Base-by-base conservation (phyloP, 2,113 vertebrate species). In the Sceloporus tristichus region DNA sequence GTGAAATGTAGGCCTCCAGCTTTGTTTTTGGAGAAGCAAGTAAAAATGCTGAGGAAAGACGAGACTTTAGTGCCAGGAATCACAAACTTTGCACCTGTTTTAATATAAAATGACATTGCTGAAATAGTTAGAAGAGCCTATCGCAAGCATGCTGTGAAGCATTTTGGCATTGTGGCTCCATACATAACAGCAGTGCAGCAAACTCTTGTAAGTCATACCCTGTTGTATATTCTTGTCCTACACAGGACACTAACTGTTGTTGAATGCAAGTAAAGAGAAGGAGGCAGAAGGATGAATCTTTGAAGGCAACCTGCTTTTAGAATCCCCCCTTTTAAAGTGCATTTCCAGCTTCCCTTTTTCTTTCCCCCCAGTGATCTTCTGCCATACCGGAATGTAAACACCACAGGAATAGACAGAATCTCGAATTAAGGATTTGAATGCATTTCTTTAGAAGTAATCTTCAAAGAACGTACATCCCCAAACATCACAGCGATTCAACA, bases 391-490 rank as follows among this genome's bases (percentile, higher is more conserved):
- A 97, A 96, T 97, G 96, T 97, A 97, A 97, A 97, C 97, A 97
- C 94, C 96, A 89, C 96, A 95, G 95, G 97, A 97, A 96, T 92
- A 97, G 96, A 96, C 96, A 94, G 97, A 97, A 97, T 97, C 91
- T 95, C 88, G 86, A 97, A 97, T 96, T 96, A 96, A 96, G 96
- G 95, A 96, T 97, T 96, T 96, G 95, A 96, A 96, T 93, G 95
- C 94, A 94, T 95, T 91, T 94, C 96, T 95, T 97, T 93, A 96
- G 96, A 96, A 97, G 95, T 97, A 96, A 97, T 97, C 96, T 97
- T 97, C 97, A 97, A 97, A 97, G 96, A 96, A 97, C 87, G 95
- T 92, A 91, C 93, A 94, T 94, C 96, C 94, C 75, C 94, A 95
- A 96, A 97, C 97, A 97, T 96, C 94, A 96, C 88, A 97, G 95